Conservation (phyloP, 2,113 vertebrate species). For the Talpa occidentalis region DNA sequence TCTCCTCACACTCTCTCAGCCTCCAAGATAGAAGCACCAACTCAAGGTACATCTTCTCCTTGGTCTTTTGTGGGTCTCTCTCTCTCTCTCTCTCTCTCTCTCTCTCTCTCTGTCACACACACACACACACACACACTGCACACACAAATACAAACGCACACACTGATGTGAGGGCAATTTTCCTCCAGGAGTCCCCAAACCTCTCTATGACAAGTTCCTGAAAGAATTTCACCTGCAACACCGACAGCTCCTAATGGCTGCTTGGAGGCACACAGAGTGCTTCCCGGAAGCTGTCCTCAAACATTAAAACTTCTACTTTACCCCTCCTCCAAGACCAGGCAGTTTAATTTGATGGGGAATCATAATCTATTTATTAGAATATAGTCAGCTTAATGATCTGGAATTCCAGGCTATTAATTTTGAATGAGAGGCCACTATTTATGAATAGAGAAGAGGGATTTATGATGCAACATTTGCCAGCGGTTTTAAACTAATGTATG, state of each 20-base stretch:
- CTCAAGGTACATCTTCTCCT: not conserved
- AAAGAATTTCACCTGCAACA: slow-evolving; percentile 18
- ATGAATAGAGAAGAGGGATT: not conserved
- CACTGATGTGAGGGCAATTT: not conserved
- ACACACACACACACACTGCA: not conserved
- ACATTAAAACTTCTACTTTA: slow-evolving; percentile 8
- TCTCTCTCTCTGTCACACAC: not conserved
- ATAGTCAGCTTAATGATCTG: slow-evolving; percentile 31
- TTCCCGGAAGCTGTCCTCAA: slow-evolving; percentile 31
- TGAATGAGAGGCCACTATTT: not conserved
- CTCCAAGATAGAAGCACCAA: not conserved
- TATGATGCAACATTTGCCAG: not conserved
- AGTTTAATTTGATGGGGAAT: slow-evolving; percentile 32
- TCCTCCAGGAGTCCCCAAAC: not conserved
- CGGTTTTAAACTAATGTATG: not conserved
- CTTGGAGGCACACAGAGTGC: not conserved
- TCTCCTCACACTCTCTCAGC: not conserved
- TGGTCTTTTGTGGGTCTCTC: not conserved
- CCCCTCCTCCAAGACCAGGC: not conserved
- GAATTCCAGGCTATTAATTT: not conserved
- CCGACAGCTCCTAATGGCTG: not conserved
- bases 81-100: too few relatives aligned
- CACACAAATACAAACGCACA: not conserved
- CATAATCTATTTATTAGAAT: slow-evolving; percentile 21
- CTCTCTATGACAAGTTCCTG: not conserved